Evolutionary conservation across 2,113 vertebrate genomes (phyloP), one percentile per base, ranked within the genome.

Genomic region (Ictalurus punctatus): DNA sequence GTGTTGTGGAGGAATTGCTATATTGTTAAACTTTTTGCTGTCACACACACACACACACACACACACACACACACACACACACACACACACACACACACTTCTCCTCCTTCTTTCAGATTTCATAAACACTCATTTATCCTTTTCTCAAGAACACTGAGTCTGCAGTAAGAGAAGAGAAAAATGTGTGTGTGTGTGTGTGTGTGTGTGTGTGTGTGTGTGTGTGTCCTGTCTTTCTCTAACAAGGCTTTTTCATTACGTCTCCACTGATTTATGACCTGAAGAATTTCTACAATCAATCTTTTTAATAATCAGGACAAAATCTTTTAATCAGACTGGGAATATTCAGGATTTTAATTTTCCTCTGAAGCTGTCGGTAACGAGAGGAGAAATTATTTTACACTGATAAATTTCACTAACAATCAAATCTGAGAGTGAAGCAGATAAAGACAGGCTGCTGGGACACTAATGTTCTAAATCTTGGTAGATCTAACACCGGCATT

Each of bases 251-350:
- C 69, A 86, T 84, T 76, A 88, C 6, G 17, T 30, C 21, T 88
- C 48, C 58, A 83, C 83, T 88, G 74, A 87, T 85, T 73, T 40
- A 90, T 65, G 21, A 81, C 78, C 34, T 83, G 23, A 73, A 76
- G 78, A 84, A 86, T 88, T 16, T 67, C 80, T 86, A 27, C 27
- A 21, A 80, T 65, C 65, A 71, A 34, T 40, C 40, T 30, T 69
- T 27, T 79, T 34, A 79, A 27, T 83, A 65, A 27, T 78, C 71
- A 58, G 48, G 17, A 6, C 2, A 27, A 69, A 80, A 73, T 58
- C 2, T 71, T 82, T 86, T 85, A 85, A 76, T 90, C 69, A 90
- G 69, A 23, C 34, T 12, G 9, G 27, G 30, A 59, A 61, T 30
- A 3, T 34, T 87, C 58, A 61, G 21, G 40, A 44, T 44, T 44